Conservation (phyloP, 1,140 invertebrate species). For the Neodiprion pinetum region DNA sequence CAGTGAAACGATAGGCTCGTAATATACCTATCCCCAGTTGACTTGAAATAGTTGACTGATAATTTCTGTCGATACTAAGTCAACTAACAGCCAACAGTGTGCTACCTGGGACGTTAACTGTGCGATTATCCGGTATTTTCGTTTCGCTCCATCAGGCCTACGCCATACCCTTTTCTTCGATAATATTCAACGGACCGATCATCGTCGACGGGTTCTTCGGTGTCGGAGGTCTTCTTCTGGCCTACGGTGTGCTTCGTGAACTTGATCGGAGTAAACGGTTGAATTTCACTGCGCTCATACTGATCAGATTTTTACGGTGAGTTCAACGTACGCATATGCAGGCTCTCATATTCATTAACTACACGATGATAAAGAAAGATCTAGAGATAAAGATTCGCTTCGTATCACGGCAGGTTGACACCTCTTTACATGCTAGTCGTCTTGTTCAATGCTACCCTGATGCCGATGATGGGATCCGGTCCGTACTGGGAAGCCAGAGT, state of each 20-base stretch:
- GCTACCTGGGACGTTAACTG: too few species aligned
- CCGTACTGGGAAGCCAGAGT: slow-evolving; percentile 46
- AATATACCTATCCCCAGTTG: too few species aligned
- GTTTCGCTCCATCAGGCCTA: slow-evolving; percentile 25
- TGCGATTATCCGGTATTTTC: too few species aligned
- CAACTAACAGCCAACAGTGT: too few species aligned
- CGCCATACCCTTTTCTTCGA: slow-evolving; percentile 26
- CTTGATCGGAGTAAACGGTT: slow-evolving; percentile 45
- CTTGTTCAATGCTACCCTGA: slow-evolving; percentile 46
- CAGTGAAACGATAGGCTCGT: too few species aligned
- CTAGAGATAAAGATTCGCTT: too few species aligned
- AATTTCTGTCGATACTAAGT: too few species aligned
- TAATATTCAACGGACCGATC: slow-evolving; percentile 45
- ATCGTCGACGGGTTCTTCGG: slow-evolving; percentile 51
- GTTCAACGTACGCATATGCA: not conserved
- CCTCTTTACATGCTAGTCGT: slow-evolving; percentile 52
- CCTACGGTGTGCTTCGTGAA: slow-evolving; percentile 43
- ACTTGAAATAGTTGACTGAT: too few species aligned
- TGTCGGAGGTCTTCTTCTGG: slow-evolving; percentile 45
- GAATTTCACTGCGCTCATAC: slow-evolving; percentile 33
- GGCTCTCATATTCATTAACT: not conserved
- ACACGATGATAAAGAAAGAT: too few species aligned
- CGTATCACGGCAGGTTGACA: slow-evolving; percentile 42
- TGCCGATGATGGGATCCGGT: slow-evolving; percentile 44
- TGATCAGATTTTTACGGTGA: slow-evolving; percentile 46